Evolutionary conservation across 92 coral and sea anemone species (phyloP).

Genomic region (Zoanthus sansibaricus): DNA sequence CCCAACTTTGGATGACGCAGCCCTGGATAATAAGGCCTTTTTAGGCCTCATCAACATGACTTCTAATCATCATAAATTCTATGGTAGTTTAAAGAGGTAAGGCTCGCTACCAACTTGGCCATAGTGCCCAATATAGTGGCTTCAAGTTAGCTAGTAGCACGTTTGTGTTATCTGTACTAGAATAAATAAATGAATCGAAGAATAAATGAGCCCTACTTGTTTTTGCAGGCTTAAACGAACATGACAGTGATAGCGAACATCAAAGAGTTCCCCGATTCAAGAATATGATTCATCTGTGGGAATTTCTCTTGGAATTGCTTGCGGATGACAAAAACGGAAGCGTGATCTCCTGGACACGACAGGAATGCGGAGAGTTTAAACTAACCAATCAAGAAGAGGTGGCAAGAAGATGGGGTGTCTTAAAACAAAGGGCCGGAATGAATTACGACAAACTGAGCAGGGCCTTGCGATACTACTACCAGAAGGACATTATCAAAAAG

Average conservation of each 20-base stretch:
- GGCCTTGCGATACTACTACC: conserved; percentile 89
- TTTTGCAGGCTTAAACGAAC: conserved; percentile 9
- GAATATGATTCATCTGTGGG: conserved; percentile 95
- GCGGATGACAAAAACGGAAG: conserved; percentile 80
- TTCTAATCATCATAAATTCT: no score
- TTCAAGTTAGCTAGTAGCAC: no score
- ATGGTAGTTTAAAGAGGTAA: no score
- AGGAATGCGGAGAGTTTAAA: conserved; percentile 86
- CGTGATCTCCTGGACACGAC: conserved; percentile 88
- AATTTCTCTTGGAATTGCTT: conserved; percentile 84
- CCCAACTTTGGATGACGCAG: no score
- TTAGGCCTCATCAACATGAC: no score
- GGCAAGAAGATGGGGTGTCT: conserved; percentile 87
- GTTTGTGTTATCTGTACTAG: no score
- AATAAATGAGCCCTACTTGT: background rate
- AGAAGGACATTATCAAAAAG: conserved; percentile 88
- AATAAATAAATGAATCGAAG: background rate
- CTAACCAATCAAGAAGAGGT: conserved; percentile 89
- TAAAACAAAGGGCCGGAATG: conserved; percentile 90
- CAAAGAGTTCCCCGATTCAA: conserved; percentile 66
- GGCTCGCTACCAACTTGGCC: no score
- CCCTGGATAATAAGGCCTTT: no score
- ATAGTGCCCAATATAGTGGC: no score
- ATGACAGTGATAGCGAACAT: background rate
- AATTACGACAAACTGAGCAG: conserved; percentile 94